Evolutionary conservation across 2,113 vertebrate genomes (phyloP).

Genomic region (Aix galericulata): DNA sequence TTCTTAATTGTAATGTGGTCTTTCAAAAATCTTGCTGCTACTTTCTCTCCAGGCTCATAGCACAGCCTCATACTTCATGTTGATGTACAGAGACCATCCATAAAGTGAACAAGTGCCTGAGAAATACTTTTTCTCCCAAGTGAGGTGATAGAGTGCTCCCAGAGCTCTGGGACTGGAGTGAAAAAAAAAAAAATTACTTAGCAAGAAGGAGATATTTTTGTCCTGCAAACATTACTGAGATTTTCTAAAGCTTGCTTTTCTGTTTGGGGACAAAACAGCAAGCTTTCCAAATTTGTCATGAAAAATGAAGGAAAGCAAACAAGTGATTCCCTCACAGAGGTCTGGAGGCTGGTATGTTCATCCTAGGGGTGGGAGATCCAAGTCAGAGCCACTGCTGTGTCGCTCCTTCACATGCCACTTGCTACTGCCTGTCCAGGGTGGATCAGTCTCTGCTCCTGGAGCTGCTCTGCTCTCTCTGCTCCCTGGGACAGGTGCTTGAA

Average conservation of each 20-base stretch:
- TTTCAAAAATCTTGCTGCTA: background rate
- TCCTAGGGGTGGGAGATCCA: background rate
- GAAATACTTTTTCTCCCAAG: background rate
- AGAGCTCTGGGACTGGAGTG: background rate
- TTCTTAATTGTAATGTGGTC: background rate
- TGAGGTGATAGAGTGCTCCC: conserved; percentile 14
- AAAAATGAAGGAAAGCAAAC: background rate
- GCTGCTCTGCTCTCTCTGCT: background rate
- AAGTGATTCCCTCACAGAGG: background rate
- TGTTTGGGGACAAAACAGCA: background rate
- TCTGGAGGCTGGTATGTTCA: background rate
- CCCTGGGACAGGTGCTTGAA: background rate
- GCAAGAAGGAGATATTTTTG: background rate
- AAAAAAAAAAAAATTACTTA: conserved; percentile 2
- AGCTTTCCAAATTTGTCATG: background rate
- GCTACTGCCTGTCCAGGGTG: background rate
- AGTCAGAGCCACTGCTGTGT: rapidly evolving
- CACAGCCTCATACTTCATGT: background rate
- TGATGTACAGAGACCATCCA: background rate
- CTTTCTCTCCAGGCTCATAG: background rate
- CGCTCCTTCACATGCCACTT: background rate
- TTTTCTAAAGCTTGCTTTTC: conserved; percentile 19
- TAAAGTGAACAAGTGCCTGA: conserved; percentile 5
- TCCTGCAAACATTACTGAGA: background rate
- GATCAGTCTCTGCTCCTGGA: background rate